phyloP scores from a whole-genome alignment of 2,113 vertebrate species.

The Ciconia boyciana region DNA sequence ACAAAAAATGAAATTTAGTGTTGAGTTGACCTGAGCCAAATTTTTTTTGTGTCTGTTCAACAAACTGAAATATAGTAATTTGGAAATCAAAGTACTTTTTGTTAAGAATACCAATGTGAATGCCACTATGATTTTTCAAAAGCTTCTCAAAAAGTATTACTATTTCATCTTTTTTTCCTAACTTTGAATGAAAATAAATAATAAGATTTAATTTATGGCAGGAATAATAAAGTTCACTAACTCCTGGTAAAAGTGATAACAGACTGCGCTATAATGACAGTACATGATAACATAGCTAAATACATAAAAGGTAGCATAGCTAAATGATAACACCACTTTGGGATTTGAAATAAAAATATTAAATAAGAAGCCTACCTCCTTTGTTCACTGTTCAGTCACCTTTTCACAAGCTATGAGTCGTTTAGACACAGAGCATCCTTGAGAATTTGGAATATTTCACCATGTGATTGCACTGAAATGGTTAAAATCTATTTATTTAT shows the following conservation, averaged over 20 bases:
- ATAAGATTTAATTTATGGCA: background rate
- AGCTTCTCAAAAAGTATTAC: background rate
- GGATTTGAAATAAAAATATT: background rate
- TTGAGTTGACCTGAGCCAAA: background rate
- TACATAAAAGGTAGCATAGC: background rate
- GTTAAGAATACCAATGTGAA: background rate
- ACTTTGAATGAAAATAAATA: background rate
- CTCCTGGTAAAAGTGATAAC: background rate
- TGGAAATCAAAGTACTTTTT: background rate
- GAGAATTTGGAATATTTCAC: background rate
- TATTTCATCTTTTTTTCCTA: background rate
- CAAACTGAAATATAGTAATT: background rate
- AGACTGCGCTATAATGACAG: background rate
- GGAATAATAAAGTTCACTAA: background rate
- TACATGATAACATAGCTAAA: background rate
- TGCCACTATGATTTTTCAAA: background rate
- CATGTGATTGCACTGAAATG: background rate
- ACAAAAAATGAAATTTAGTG: background rate
- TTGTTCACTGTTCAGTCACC: background rate
- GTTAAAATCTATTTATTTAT: background rate
- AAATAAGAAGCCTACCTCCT: background rate
- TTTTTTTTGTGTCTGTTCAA: background rate
- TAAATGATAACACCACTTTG: background rate
- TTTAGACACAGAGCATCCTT: background rate
- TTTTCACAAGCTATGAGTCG: background rate